Conservation (phyloP, 2,797 vertebrate species). For the Allobates femoralis region DNA sequence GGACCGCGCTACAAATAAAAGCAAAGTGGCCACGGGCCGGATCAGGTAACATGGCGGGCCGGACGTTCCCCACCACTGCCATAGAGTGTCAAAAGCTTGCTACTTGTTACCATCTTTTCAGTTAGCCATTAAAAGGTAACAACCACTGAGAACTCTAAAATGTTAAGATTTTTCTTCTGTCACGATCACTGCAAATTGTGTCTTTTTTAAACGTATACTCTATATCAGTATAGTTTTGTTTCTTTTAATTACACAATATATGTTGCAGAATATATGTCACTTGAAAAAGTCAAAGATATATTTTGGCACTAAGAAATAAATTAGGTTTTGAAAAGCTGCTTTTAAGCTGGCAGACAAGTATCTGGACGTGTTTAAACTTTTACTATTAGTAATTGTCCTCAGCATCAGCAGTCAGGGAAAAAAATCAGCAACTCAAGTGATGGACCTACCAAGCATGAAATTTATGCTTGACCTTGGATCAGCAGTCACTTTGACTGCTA, state of each 20-base stretch:
- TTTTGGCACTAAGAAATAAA: neutral
- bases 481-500: constrained; percentile 50
- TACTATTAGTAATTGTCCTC: constrained; percentile 37
- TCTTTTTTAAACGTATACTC: too few species aligned
- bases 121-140: too few species aligned
- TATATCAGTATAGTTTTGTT: neutral
- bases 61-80: too few species aligned
- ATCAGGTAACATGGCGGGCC: too few species aligned
- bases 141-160: too few species aligned
- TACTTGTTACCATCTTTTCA: too few species aligned
- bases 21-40: too few species aligned
- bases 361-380: constrained; percentile 27
- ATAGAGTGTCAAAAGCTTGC: too few species aligned
- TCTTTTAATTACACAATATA: neutral
- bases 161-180: too few species aligned
- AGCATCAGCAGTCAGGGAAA: constrained; percentile 40
- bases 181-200: too few species aligned
- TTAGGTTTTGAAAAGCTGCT: neutral
- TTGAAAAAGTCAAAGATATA: neutral
- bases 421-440: constrained; percentile 47
- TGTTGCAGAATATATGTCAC: neutral
- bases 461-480: constrained; percentile 52
- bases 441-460: constrained; percentile 51
- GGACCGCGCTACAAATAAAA: too few species aligned
- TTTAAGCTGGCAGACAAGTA: constrained; percentile 21